Percentiles rank a stretch among this genome's conserved stretches.
These are phyloP conservation scores for Epizoanthus scotinus DNA, from an alignment of 92 coral and sea anemone genomes.

Conservation along the genomic window DNA sequence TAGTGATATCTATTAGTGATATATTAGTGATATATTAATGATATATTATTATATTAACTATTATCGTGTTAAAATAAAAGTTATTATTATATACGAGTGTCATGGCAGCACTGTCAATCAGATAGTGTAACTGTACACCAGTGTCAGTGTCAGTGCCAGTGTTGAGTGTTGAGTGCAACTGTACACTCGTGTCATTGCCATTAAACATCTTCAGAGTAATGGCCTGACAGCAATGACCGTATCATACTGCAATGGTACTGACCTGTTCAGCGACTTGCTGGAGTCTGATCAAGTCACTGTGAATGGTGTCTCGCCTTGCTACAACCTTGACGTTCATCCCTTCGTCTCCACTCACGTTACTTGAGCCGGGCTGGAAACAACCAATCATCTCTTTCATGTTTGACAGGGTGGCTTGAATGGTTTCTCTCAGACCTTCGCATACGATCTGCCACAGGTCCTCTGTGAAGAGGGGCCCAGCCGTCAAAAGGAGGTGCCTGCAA, in stretches of 20 bases:
- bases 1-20: no score
- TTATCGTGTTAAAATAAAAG: no score
- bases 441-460: conserved; percentile 98
- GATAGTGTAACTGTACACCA: not conserved
- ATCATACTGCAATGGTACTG: not conserved
- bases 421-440: conserved; percentile 92
- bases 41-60: no score
- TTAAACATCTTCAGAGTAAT: no score
- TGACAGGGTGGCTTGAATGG: conserved; percentile 87
- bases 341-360: conserved; percentile 92
- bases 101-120: not conserved
- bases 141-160: no score
- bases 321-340: conserved; percentile 94
- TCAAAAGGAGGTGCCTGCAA: conserved; percentile 80
- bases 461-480: conserved; percentile 96
- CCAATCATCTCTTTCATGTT: conserved; percentile 90
- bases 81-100: no score
- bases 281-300: conserved; percentile 82
- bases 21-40: no score
- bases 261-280: conserved; percentile 99
- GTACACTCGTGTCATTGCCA: no score
- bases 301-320: conserved; percentile 87
- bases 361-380: conserved; percentile 96
- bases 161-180: no score
- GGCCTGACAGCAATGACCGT: not conserved